These are phyloP conservation scores for Melieria omissa DNA, from an alignment of 2,888 invertebrate species.

Conservation along the genomic window DNA sequence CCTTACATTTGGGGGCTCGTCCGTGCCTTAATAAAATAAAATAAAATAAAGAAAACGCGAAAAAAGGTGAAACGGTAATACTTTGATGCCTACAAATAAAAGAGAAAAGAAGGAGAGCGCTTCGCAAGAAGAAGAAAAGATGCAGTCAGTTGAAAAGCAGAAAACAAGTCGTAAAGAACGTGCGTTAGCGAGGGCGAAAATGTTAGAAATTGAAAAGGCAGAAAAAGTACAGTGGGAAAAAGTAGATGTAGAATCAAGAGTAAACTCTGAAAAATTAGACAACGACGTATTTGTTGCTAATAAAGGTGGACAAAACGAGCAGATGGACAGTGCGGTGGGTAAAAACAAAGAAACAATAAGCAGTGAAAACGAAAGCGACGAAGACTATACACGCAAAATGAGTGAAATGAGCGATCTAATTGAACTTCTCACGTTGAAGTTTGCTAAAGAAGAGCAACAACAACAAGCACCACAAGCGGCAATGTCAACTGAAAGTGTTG, in stretches of 20 bases:
- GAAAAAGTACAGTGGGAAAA: not conserved
- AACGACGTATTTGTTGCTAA: not conserved
- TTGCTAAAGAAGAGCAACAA: not conserved
- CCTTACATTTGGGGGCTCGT: constrained; percentile 3
- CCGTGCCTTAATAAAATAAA: not conserved
- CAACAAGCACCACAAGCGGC: not conserved
- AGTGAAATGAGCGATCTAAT: constrained; percentile 2
- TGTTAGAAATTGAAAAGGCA: not conserved
- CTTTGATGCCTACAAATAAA: not conserved
- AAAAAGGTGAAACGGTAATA: not conserved
- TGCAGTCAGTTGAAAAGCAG: not conserved
- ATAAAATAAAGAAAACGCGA: not conserved
- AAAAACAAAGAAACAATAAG: not conserved
- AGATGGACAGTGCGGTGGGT: not conserved
- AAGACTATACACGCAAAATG: not conserved
- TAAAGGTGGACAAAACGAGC: not conserved
- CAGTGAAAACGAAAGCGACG: not conserved
- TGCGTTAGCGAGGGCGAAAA: constrained; percentile 1
- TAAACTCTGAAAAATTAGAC: not conserved
- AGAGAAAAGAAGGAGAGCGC: not conserved
- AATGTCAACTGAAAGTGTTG: constrained; percentile 6
- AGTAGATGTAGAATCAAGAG: not conserved
- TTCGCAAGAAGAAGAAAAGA: too few species aligned
- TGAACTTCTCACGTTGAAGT: constrained; percentile 11
- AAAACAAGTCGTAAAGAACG: not conserved